Base-by-base conservation (phyloP, 1,140 invertebrate genomes). In the Microplitis demolitor region DNA sequence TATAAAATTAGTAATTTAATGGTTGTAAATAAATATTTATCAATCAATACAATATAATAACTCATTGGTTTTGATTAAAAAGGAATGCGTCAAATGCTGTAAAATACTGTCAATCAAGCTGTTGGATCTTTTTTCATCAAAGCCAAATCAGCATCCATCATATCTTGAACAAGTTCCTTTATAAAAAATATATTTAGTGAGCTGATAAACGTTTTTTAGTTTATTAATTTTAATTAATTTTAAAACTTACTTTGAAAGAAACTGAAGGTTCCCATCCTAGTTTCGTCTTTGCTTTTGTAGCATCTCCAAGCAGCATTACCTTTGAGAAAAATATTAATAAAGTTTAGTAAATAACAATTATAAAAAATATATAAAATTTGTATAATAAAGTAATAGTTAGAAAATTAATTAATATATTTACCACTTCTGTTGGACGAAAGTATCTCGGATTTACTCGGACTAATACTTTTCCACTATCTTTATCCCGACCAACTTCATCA, bases 351-450 rank as follows among this genome's bases (percentile, higher is more conserved):
- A 24, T 24, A 24, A 61, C 63, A 33, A 56, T 62, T 35, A 60
- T 4, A 24, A 37, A 24, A 37, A 77, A 61, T 69, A 16, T 1
- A 24, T 24, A 24, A 24, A 1, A 24, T 24, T 24, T 24, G 24
- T 24, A 2, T 24, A 24, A 24, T 24, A 24, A 24, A 24, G 24
- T 24, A 24, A 24, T 24, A 24, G 24, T 24, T 24, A 24, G 24
- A 24, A 24, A 24, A 24, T 24, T 24, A 39, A 66, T 62, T 60
- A 74, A 61, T 8, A 72, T 51, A 90, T 94, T 92, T 87, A 97
- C 95, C 79, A 99, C 98, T 95, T 99, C 98, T 4, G 98, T 97
- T 34, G 98, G 98, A 68, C 98, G 90, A 83, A 98, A 99, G 88
- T 94, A 99, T 85, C 97, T 98, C 0, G 95, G 91, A 88, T 99